phyloP scores from a whole-genome alignment of 2,797 vertebrate species.

The Eurystomus glaucurus region DNA sequence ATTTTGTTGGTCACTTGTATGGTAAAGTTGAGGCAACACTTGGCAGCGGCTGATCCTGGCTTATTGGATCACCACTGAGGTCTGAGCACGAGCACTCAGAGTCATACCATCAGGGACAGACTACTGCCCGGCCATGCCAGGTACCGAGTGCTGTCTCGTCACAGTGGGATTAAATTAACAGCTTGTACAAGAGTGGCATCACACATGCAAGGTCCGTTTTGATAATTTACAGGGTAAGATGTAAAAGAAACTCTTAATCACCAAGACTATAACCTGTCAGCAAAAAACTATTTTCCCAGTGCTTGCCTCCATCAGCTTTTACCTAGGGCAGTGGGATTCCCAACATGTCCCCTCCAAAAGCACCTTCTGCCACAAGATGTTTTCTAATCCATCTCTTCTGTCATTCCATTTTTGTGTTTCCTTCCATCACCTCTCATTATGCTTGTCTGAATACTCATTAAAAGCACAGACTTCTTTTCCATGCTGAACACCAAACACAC shows the following conservation, averaged over 20 bases:
- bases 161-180: neutral
- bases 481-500: fast-evolving
- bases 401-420: neutral
- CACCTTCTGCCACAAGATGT: neutral
- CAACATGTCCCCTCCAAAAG: neutral
- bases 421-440: neutral
- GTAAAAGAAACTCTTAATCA: neutral
- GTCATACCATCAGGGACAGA: fast-evolving
- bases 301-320: neutral
- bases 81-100: fast-evolving
- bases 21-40: neutral
- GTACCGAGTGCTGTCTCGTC: fast-evolving
- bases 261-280: neutral
- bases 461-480: neutral
- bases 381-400: neutral
- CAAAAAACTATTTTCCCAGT: neutral
- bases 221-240: neutral
- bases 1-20: neutral
- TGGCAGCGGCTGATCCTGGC: neutral
- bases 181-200: neutral
- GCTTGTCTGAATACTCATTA: neutral
- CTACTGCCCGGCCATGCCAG: fast-evolving
- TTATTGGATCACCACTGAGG: fast-evolving
- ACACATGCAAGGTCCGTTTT: neutral
- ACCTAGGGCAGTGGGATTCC: neutral